phyloP scores from a whole-genome alignment of 1,140 invertebrate genomes.

The Drosophila sp. region DNA sequence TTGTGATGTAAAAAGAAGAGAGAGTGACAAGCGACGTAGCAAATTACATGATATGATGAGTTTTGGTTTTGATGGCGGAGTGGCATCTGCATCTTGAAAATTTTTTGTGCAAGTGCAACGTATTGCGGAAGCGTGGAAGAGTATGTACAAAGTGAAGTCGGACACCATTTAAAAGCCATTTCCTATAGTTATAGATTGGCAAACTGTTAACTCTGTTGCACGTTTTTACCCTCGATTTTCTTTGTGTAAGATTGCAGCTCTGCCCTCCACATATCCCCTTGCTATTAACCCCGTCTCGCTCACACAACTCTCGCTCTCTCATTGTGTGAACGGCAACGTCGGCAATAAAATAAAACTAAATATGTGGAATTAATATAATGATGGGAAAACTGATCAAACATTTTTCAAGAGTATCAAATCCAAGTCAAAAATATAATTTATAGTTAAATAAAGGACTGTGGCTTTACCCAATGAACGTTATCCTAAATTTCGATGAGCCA shows the following conservation, averaged over 20 bases:
- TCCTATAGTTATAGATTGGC: background rate
- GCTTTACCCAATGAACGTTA: background rate
- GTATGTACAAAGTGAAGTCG: background rate
- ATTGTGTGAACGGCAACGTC: conserved; percentile 55
- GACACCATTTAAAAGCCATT: background rate
- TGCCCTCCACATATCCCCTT: background rate
- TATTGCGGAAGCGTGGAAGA: background rate
- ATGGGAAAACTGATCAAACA: background rate
- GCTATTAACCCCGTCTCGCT: conserved; percentile 7
- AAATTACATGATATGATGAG: conserved; percentile 13
- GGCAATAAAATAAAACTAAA: conserved; percentile 43
- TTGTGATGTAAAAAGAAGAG: background rate
- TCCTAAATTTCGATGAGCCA: background rate
- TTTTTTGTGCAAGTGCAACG: background rate
- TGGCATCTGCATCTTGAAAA: conserved; percentile 7
- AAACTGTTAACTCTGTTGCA: background rate
- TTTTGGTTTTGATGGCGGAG: conserved; percentile 6
- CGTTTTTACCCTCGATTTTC: conserved; percentile 17
- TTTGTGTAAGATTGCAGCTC: conserved; percentile 19
- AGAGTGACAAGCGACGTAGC: conserved; percentile 6
- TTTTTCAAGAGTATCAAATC: background rate
- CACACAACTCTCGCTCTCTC: conserved; percentile 7
- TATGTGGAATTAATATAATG: background rate
- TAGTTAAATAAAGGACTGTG: background rate
- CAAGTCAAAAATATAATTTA: background rate